Base-by-base conservation (phyloP, 2,797 vertebrate genomes). In the Gobio occitaniae region DNA sequence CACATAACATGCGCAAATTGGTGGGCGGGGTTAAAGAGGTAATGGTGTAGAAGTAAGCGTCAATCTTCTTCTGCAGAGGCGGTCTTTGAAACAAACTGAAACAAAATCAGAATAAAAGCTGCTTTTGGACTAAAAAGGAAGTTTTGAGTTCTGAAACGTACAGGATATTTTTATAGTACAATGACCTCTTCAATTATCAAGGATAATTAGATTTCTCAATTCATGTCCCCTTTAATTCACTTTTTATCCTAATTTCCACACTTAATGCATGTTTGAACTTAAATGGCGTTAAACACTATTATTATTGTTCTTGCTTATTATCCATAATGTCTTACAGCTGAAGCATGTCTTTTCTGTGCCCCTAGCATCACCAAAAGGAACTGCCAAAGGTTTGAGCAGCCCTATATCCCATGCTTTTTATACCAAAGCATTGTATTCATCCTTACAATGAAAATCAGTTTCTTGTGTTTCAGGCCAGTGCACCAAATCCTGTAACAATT, bases 361-460 rank as follows among this genome's bases (percentile, higher is more conserved):
- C 6, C 47, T 50, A 54, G 2, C 10, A 56, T 50, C 8, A 11
- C 16, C 1, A 52, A 74, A 74, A 17, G 4, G 29, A 74, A 50
- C 7, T 5, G 1, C 10, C 5, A 54, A 19, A 54, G 0, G 0
- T 17, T 12, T 79, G 68, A 78, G 6, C 66, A 59, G 47, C 50
- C 54, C 65, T 76, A 74, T 15, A 79, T 85, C 74, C 75, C 72
- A 9, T 15, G 8, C 32, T 50, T 71, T 82, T 25, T 54, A 61
- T n/a, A 50, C 70, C 66, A 36, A 36, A 44, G 75, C 19, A 52
- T 16, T 68, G 50, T 15, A 38, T 56, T 59, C 17, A 0, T 78
- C 38, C 66, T 54, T 15, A 61, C 36, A 81, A 50, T 36, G 25
- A 70, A 85, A 82, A 89, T 75, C 47, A 50, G 63, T 76, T 68